Evolutionary conservation across 2,113 vertebrate species (phyloP).

Genomic region (Carollia perspicillata): DNA sequence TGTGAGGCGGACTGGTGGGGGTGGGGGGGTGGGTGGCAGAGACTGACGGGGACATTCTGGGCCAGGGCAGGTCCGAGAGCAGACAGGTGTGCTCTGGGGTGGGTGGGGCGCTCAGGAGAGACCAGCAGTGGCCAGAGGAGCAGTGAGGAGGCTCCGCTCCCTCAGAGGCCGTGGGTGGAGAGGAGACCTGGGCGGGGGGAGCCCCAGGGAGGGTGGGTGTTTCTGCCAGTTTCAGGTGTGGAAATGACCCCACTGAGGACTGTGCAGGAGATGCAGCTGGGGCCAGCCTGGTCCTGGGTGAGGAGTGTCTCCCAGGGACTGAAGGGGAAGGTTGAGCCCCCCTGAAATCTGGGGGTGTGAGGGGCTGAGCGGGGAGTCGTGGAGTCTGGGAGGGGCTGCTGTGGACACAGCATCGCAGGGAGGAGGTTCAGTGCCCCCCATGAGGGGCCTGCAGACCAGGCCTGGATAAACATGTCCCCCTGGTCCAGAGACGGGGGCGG

Average conservation of each 20-base stretch:
- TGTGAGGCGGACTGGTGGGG: too few relatives aligned
- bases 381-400: neutral
- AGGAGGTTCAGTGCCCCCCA: fast-evolving
- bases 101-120: neutral
- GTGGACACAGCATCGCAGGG: fast-evolving
- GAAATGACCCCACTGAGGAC: neutral
- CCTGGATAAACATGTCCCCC: neutral
- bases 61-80: too few relatives aligned
- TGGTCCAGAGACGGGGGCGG: fast-evolving
- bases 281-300: fast-evolving
- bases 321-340: neutral
- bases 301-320: neutral
- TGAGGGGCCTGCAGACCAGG: neutral
- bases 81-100: neutral
- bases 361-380: neutral
- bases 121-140: neutral
- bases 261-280: neutral
- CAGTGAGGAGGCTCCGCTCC: neutral
- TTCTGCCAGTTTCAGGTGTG: neutral
- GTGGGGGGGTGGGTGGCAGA: too few relatives aligned
- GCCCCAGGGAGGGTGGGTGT: neutral
- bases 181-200: neutral
- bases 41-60: too few relatives aligned
- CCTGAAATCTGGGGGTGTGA: neutral
- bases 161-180: too few relatives aligned